These are phyloP conservation scores for Pogonomyrmex barbatus DNA, from an alignment of 1,140 invertebrate genomes.

Conservation along the genomic window DNA sequence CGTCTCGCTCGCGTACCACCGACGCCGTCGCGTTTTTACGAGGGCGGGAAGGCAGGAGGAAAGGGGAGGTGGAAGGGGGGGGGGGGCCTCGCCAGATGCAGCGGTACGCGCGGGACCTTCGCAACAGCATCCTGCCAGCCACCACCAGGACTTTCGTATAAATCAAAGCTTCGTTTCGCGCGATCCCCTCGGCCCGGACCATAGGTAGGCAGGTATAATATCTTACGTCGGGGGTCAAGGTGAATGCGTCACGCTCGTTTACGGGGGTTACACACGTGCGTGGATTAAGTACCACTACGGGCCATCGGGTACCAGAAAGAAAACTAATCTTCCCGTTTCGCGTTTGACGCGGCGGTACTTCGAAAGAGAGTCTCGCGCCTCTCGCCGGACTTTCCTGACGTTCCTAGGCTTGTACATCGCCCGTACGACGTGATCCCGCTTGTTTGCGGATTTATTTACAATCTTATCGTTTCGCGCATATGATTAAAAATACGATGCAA, in stretches of 20 bases:
- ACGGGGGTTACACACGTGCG: constrained; percentile 72
- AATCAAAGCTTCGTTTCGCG: constrained; percentile 80
- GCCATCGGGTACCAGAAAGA: constrained; percentile 68
- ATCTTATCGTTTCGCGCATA: not conserved
- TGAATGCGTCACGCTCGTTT: constrained; percentile 77
- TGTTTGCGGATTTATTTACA: constrained; percentile 10
- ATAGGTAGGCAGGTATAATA: constrained; percentile 76
- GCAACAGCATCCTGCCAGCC: constrained; percentile 48
- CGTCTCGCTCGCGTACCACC: not conserved
- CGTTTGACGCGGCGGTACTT: constrained; percentile 41
- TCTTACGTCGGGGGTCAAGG: constrained; percentile 78
- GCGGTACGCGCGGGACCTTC: constrained; percentile 30
- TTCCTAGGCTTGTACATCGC: constrained; percentile 14
- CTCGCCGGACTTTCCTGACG: constrained; percentile 35
- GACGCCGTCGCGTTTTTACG: constrained; percentile 30
- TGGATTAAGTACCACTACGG: constrained; percentile 73
- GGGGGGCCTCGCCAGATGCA: constrained; percentile 24
- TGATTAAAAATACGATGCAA: not conserved
- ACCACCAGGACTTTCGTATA: constrained; percentile 71
- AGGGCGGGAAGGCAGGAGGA: too few relatives aligned
- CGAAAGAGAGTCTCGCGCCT: constrained; percentile 56
- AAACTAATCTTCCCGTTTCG: constrained; percentile 68
- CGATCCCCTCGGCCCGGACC: constrained; percentile 63
- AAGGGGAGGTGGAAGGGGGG: too few relatives aligned
- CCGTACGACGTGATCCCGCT: not conserved